Percentiles rank a stretch among this genome's conserved stretches.
Conservation (phyloP, 2,888 invertebrate species). For the Hirtodrosophila trivittata region DNA sequence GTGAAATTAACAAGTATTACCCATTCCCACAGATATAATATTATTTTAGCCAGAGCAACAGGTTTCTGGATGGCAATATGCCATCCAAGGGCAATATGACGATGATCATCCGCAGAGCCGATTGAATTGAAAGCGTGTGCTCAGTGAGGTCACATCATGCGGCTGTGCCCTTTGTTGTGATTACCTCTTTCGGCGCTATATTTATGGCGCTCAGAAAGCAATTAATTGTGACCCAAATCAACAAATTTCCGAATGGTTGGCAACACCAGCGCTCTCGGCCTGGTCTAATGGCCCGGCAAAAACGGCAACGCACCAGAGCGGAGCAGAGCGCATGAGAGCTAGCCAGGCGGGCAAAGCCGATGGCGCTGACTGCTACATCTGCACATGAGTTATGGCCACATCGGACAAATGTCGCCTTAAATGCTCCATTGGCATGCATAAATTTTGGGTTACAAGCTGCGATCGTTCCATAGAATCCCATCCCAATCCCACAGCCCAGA, state of each 20-base stretch:
- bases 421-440: constrained; percentile 70
- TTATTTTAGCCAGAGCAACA: constrained; percentile 20
- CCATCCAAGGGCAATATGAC: constrained; percentile 7
- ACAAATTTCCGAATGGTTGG: constrained; percentile 63
- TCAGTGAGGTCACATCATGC: constrained; percentile 35
- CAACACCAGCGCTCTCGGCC: constrained; percentile 53
- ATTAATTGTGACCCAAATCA: constrained; percentile 82
- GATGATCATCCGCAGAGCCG: constrained; percentile 32
- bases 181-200: constrained; percentile 69
- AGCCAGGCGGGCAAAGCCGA: constrained; percentile 10
- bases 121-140: constrained; percentile 27
- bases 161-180: constrained; percentile 73
- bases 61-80: constrained; percentile 16
- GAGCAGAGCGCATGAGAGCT: constrained; percentile 21
- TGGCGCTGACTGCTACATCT: constrained; percentile 45
- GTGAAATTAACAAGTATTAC: neutral
- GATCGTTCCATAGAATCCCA: constrained; percentile 55
- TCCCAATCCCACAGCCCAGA: constrained; percentile 29
- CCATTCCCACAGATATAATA: constrained; percentile 18
- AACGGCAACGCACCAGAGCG: constrained; percentile 32
- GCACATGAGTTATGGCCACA: constrained; percentile 67
- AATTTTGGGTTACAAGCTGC: constrained; percentile 73
- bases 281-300: constrained; percentile 59
- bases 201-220: constrained; percentile 80
- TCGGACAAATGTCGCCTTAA: constrained; percentile 72